Conservation (phyloP, 1,140 invertebrate species). For the Euwallacea similis region DNA sequence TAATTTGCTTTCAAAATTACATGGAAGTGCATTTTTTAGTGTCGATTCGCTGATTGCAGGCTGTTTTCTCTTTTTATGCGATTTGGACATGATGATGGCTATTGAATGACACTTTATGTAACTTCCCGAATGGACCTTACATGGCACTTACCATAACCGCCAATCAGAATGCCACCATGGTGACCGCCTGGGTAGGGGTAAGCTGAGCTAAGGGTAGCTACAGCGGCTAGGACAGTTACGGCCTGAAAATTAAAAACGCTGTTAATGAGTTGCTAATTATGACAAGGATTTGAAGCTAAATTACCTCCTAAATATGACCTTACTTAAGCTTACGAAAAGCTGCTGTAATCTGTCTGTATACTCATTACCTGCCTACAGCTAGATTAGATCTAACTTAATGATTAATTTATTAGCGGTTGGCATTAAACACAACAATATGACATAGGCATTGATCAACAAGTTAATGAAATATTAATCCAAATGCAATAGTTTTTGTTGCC, state of each 20-base stretch:
- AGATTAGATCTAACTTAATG: too few species aligned
- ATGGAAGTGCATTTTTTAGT: conserved; percentile 8
- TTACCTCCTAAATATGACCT: too few species aligned
- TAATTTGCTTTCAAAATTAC: conserved; percentile 19
- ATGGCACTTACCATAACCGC: conserved; percentile 25
- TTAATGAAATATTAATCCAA: conserved; percentile 10
- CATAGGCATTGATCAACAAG: conserved; percentile 5
- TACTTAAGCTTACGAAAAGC: too few species aligned
- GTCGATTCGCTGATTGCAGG: conserved; percentile 8
- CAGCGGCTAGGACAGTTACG: conserved; percentile 35
- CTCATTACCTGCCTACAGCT: too few species aligned
- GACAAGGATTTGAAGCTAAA: neutral
- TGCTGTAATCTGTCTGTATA: too few species aligned
- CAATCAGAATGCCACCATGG: conserved; percentile 7
- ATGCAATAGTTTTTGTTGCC: too few species aligned
- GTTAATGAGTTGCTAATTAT: neutral
- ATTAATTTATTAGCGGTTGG: too few species aligned
- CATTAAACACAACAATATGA: neutral
- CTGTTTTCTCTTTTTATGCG: conserved; percentile 20
- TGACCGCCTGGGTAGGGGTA: conserved; percentile 22
- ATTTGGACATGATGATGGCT: neutral
- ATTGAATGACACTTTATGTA: neutral
- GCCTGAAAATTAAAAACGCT: conserved; percentile 15
- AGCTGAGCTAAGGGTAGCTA: conserved; percentile 34
- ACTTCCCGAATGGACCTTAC: neutral